These are phyloP conservation scores for Epistrophe eligans DNA, from an alignment of 2,888 invertebrate genomes.

Conservation along the genomic window DNA sequence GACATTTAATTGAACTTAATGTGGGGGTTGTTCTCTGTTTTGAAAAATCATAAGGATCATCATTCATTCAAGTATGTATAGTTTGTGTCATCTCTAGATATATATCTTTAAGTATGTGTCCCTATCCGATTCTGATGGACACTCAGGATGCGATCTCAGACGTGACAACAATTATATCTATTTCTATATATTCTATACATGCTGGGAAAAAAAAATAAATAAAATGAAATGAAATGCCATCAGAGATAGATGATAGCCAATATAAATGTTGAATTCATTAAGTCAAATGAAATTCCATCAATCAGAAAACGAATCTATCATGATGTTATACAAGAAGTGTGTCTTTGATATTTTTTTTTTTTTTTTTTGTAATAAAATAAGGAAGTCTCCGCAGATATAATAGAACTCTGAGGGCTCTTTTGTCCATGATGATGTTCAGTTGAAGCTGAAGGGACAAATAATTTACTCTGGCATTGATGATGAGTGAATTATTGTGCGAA, in stretches of 20 bases:
- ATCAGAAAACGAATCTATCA: slow-evolving; percentile 39
- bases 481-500: slow-evolving; percentile 21
- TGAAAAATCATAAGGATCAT: slow-evolving; percentile 3
- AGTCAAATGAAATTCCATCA: slow-evolving; percentile 37
- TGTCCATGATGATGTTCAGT: not conserved
- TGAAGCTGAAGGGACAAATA: slow-evolving; percentile 11
- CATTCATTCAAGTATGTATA: not conserved
- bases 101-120: not conserved
- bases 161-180: not conserved
- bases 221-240: not conserved
- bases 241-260: slow-evolving; percentile 15
- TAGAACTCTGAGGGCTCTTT: not conserved
- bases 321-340: slow-evolving; percentile 12
- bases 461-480: slow-evolving; percentile 32
- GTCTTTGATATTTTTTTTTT: slow-evolving; percentile 8
- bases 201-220: not conserved
- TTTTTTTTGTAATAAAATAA: not conserved
- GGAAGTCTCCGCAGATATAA: not conserved
- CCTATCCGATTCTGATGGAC: not conserved
- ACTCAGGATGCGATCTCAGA: not conserved
- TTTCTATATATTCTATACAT: no score
- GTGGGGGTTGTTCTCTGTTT: no score
- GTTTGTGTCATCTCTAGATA: not conserved
- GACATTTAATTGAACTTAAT: no score
- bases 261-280: slow-evolving; percentile 45